A percentile compares a stretch with the other conserved stretches of the same genome.
Conservation (phyloP, 2,797 vertebrate genomes). For the Balearica regulorum region DNA sequence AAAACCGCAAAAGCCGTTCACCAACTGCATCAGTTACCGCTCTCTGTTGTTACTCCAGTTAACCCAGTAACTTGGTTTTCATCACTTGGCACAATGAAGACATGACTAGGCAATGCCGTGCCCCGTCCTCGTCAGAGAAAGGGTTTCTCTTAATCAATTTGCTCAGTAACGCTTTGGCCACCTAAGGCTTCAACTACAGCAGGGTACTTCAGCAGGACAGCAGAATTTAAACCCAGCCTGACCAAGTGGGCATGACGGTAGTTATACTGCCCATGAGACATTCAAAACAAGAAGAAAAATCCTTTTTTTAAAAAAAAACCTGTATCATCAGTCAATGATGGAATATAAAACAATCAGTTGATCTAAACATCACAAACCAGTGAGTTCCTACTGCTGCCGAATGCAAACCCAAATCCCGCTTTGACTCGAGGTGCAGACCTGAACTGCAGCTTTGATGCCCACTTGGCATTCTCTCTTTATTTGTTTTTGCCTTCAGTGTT, state of each 20-base stretch:
- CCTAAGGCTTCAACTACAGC: not conserved
- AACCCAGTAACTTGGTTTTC: not conserved
- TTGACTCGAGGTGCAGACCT: not conserved
- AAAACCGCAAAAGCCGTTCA: not conserved
- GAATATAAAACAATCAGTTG: not conserved
- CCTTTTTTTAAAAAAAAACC: not conserved
- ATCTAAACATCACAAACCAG: not conserved
- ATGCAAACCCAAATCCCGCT: not conserved
- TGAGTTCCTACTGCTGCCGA: not conserved
- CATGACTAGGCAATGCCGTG: not conserved
- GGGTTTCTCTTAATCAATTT: not conserved
- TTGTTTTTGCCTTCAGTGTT: not conserved
- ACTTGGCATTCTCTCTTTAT: not conserved
- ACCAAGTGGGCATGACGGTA: not conserved
- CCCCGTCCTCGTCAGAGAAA: not conserved
- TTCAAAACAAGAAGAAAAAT: not conserved
- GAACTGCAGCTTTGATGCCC: not conserved
- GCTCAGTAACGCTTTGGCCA: not conserved
- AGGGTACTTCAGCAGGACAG: not conserved
- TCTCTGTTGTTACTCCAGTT: not conserved
- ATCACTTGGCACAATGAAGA: not conserved
- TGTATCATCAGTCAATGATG: not conserved
- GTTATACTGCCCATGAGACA: not conserved
- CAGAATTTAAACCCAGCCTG: not conserved
- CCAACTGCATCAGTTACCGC: not conserved